Conservation (phyloP, 2,888 invertebrate genomes). For the Aphrophora alni region DNA sequence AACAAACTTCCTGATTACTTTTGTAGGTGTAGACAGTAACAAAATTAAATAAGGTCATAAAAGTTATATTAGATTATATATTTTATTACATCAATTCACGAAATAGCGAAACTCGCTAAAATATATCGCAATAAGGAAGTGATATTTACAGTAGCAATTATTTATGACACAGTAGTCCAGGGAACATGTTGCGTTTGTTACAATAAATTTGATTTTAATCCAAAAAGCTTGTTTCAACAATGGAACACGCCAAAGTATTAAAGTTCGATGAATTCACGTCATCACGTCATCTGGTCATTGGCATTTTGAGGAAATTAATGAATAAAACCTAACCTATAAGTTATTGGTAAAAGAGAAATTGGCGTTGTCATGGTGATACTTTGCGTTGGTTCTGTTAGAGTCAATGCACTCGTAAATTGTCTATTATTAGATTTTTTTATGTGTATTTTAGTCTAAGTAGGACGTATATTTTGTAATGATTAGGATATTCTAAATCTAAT, state of each 20-base stretch:
- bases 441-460: too few relatives aligned
- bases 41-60: too few relatives aligned
- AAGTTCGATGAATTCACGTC: neutral
- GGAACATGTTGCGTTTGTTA: neutral
- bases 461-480: too few relatives aligned
- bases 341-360: neutral
- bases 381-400: neutral
- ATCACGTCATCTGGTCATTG: neutral
- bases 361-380: neutral
- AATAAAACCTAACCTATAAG: neutral
- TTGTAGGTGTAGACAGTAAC: too few relatives aligned
- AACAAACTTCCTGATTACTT: too few relatives aligned
- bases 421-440: neutral
- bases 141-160: neutral
- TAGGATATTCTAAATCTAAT: too few relatives aligned
- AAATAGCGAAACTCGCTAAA: neutral
- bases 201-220: neutral
- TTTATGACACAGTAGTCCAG: neutral
- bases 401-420: neutral
- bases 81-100: neutral
- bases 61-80: too few relatives aligned
- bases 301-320: neutral
- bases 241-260: neutral
- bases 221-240: neutral
- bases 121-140: constrained; percentile 1